Evolutionary conservation across 2,797 vertebrate genomes (phyloP).

Genomic region (Typhlichthys eigenmanni): DNA sequence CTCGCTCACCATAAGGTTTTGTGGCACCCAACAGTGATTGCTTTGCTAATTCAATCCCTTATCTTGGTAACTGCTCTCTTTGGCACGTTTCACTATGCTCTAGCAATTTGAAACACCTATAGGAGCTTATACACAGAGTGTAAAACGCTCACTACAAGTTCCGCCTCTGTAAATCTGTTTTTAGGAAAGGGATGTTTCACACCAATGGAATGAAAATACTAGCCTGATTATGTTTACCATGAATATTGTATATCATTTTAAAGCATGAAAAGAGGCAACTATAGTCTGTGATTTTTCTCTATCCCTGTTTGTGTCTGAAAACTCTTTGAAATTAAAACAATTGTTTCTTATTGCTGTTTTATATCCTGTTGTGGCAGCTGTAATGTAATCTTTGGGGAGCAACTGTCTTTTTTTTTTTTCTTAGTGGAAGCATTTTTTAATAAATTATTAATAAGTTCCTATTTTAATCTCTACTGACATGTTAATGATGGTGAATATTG

Average conservation of each 20-base stretch:
- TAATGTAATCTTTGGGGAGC: constrained; percentile 42
- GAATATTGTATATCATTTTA: constrained; percentile 50
- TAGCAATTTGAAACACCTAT: constrained; percentile 24
- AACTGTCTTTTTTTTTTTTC: constrained; percentile 21
- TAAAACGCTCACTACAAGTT: constrained; percentile 8
- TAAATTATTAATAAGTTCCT: constrained; percentile 64
- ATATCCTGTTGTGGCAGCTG: constrained; percentile 37
- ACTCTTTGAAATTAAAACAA: constrained; percentile 12
- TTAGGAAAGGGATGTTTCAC: constrained; percentile 19
- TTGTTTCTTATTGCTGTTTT: constrained; percentile 8
- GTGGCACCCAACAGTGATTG: constrained; percentile 1
- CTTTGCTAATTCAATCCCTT: constrained; percentile 14
- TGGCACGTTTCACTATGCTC: constrained; percentile 7
- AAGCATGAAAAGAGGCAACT: constrained; percentile 28
- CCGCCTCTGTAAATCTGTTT: constrained; percentile 23
- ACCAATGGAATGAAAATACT: constrained; percentile 20
- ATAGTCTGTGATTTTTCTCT: constrained; percentile 20
- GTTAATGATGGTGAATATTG: constrained; percentile 25
- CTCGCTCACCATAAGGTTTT: neutral
- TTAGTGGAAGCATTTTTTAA: constrained; percentile 32
- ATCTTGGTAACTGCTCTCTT: neutral
- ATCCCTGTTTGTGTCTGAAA: constrained; percentile 7
- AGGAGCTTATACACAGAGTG: constrained; percentile 18
- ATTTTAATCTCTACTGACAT: constrained; percentile 56
- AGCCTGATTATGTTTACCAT: constrained; percentile 35